phyloP scores from a whole-genome alignment of 2,113 vertebrate genomes.

The Fregetta grallaria region DNA sequence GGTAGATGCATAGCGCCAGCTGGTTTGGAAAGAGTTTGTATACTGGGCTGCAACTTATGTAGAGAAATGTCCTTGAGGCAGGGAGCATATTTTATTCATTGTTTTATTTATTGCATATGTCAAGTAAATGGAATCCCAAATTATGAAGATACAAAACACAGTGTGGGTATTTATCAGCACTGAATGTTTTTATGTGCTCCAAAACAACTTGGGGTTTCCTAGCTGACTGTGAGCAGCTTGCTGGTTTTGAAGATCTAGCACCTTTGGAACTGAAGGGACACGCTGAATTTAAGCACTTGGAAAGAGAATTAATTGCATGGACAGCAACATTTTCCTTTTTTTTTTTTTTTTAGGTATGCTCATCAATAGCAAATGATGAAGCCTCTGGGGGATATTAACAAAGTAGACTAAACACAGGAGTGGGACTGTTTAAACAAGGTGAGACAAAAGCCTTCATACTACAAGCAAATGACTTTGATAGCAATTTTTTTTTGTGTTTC shows the following conservation, averaged over 20 bases:
- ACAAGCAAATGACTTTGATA: constrained; percentile 18
- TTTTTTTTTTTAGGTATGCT: background rate
- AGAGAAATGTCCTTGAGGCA: constrained; percentile 33
- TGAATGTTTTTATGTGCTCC: constrained; percentile 52
- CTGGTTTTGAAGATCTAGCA: constrained; percentile 65
- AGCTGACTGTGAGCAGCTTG: constrained; percentile 55
- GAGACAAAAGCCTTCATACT: constrained; percentile 1
- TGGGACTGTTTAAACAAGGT: constrained; percentile 44
- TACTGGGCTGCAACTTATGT: background rate
- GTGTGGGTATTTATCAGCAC: constrained; percentile 49
- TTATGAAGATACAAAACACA: constrained; percentile 58
- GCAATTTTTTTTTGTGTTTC: constrained; percentile 6
- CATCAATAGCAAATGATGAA: constrained; percentile 63
- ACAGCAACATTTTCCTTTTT: background rate
- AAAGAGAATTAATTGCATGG: constrained; percentile 44
- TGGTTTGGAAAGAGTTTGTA: background rate
- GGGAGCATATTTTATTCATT: constrained; percentile 53
- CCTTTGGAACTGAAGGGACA: constrained; percentile 60
- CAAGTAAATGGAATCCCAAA: constrained; percentile 44
- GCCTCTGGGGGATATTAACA: constrained; percentile 44
- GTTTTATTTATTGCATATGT: constrained; percentile 53
- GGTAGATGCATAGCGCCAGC: background rate
- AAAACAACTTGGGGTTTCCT: constrained; percentile 47
- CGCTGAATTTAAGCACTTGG: constrained; percentile 46
- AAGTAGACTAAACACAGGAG: constrained; percentile 53